A percentile compares a stretch with the other conserved stretches of the same genome.
Evolutionary conservation across 2,888 invertebrate genomes (phyloP).

Genomic region (Eumerus sabulonum): DNA sequence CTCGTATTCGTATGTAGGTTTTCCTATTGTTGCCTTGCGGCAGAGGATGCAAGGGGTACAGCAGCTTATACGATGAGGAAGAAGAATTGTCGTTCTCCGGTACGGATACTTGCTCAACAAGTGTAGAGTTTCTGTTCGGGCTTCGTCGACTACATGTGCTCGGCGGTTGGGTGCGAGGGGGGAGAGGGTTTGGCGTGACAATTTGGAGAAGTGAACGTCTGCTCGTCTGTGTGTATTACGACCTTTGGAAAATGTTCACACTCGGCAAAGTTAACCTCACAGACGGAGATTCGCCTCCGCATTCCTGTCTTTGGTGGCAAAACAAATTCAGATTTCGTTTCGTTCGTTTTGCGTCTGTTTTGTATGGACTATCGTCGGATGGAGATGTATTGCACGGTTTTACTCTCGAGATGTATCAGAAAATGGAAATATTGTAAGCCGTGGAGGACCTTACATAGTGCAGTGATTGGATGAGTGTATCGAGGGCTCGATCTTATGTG

Average conservation of each 20-base stretch:
- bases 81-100: slow-evolving; percentile 5
- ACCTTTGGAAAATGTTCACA: slow-evolving; percentile 64
- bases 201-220: slow-evolving; percentile 33
- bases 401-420: neutral
- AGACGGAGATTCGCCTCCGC: slow-evolving; percentile 63
- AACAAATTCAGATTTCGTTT: slow-evolving; percentile 16
- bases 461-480: too few relatives aligned
- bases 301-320: slow-evolving; percentile 40
- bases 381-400: slow-evolving; percentile 20
- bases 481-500: too few relatives aligned
- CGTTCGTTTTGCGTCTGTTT: neutral
- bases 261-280: slow-evolving; percentile 53
- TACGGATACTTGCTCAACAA: slow-evolving; percentile 50
- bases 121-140: slow-evolving; percentile 39
- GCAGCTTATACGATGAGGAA: neutral
- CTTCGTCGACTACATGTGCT: slow-evolving; percentile 21
- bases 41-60: slow-evolving; percentile 5
- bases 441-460: too few relatives aligned
- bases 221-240: slow-evolving; percentile 51
- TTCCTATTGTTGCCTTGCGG: slow-evolving; percentile 41
- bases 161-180: too few relatives aligned
- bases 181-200: neutral
- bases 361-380: neutral
- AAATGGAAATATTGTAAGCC: too few relatives aligned
- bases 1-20: slow-evolving; percentile 31